These are phyloP conservation scores for Clepsis dumicolana DNA, from an alignment of 2,888 invertebrate species.

Conservation along the genomic window DNA sequence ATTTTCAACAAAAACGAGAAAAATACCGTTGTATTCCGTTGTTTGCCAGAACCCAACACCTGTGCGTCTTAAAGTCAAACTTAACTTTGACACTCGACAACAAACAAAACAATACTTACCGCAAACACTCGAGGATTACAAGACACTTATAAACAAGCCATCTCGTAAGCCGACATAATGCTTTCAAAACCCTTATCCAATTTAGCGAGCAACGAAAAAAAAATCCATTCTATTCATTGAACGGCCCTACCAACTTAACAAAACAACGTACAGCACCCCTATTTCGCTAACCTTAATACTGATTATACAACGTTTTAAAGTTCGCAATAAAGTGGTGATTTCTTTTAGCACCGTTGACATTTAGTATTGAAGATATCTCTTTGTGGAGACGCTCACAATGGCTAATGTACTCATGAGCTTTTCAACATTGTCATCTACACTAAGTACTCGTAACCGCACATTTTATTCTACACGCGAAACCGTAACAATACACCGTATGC, in stretches of 20 bases:
- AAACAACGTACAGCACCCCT: conserved; percentile 43
- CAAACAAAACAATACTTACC: conserved; percentile 63
- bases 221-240: conserved; percentile 53
- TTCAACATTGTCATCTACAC: conserved; percentile 82
- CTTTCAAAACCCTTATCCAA: conserved; percentile 76
- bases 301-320: conserved; percentile 38
- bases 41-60: conserved; percentile 18
- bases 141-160: conserved; percentile 68
- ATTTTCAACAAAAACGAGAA: conserved; percentile 29
- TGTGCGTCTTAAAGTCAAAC: conserved; percentile 5
- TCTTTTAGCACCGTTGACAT: conserved; percentile 71
- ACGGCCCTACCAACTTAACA: conserved; percentile 34
- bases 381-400: conserved; percentile 71
- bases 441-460: conserved; percentile 69
- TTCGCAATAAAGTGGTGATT: conserved; percentile 36
- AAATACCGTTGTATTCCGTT: conserved; percentile 22
- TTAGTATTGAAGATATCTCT: conserved; percentile 64
- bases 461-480: conserved; percentile 36
- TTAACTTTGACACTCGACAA: conserved; percentile 34
- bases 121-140: conserved; percentile 69
- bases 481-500: conserved; percentile 31
- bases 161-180: conserved; percentile 60
- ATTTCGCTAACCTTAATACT: conserved; percentile 43
- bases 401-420: conserved; percentile 83
- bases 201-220: conserved; percentile 66